phyloP scores from a whole-genome alignment of 2,113 vertebrate species.

The Vulpes ferrilata region DNA sequence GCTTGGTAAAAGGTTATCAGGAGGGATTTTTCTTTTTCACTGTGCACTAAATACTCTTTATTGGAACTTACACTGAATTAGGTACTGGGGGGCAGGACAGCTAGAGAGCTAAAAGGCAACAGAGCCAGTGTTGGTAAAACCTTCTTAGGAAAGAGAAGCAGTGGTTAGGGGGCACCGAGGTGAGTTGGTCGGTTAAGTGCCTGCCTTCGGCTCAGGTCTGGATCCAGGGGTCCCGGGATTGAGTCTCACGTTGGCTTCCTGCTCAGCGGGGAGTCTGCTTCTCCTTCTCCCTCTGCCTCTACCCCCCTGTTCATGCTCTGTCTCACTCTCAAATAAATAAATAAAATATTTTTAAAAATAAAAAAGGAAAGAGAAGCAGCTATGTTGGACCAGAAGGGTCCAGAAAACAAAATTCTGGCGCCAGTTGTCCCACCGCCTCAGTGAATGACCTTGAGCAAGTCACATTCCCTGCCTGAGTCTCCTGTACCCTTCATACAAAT shows the following conservation, averaged over 20 bases:
- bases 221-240: no score
- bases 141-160: neutral
- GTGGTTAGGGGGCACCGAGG: no score
- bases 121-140: neutral
- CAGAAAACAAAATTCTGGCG: neutral
- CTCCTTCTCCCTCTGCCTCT: no score
- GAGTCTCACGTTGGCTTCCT: no score
- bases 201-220: no score
- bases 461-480: neutral
- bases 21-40: neutral
- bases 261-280: no score
- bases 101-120: neutral
- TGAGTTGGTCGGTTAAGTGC: no score
- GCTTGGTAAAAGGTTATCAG: neutral
- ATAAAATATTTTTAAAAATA: no score
- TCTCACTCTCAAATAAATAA: no score
- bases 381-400: neutral
- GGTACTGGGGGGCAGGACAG: neutral
- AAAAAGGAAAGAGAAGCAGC: neutral
- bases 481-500: neutral
- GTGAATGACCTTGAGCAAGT: neutral
- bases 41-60: neutral
- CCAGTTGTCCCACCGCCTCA: neutral
- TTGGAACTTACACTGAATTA: neutral
- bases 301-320: no score